Evolutionary conservation across 92 coral and sea anemone species (phyloP), one percentile per base, ranked within the genome.

Genomic region (Ricordea florida): DNA sequence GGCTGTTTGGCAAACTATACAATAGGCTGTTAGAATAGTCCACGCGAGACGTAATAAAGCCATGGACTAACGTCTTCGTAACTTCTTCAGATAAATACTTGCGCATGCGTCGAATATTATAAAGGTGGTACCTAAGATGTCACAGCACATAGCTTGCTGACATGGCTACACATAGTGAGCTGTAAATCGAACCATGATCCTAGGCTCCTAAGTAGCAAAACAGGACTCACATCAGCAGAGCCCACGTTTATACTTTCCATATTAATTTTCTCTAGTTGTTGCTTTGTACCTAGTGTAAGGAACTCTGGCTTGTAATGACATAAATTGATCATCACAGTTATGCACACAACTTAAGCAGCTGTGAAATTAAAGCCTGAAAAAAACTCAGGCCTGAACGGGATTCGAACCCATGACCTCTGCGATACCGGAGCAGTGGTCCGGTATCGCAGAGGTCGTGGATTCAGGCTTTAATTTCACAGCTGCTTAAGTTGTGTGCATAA

Each of bases 101-200:
- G 4, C 74, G 36, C 10, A 75, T 64, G 16, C 83, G 72, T 29
- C 35, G 28, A 30, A 78, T 78, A 47, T 67, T 68, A 46, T 70
- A 18, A 32, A 79, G 63, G 34, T 69, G 78, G 62, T 53, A n/a
- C n/a, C n/a, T n/a, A 79, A 69, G 40, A 69, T 33, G 85, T 70
- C 10, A 57, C 55, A 33, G 31, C 17, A 53, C 84, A 63, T 4
- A 66, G 16, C 32, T 78, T 78, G 51, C 36, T 65, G 16, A 78
- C 24, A 40, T 69, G 70, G 36, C 60, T 69, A 18, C 66, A 51
- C 85, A 79, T 68, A 44, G 85, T 52, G 14, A 79, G 60, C 60
- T 57, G 43, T 17, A 40, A 31, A 43, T 69, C 69, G 46, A 79
- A 51, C 85, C 79, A 79, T 45, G 62, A 33, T 16, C 79, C 85